phyloP scores from a whole-genome alignment of 2,113 vertebrate genomes.

The Embiotoca jacksoni region DNA sequence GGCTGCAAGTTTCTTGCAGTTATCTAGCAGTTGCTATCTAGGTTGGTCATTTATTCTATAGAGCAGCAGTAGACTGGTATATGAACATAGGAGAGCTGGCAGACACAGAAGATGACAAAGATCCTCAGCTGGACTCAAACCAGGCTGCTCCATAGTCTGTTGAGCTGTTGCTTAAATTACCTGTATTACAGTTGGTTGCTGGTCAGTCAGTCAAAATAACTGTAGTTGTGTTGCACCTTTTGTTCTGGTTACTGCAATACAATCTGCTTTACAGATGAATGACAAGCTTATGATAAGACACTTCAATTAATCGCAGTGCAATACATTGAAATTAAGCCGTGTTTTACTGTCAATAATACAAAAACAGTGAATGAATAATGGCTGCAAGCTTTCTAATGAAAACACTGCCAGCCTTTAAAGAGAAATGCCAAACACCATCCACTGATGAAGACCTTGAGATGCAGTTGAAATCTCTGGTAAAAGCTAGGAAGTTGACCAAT shows the following conservation, averaged over 20 bases:
- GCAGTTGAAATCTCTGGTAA: no score
- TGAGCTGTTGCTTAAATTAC: not conserved
- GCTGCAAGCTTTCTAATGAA: no score
- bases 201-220: no score
- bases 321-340: no score
- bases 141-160: not conserved
- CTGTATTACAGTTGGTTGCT: not conserved
- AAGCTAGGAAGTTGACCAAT: no score
- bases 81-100: not conserved
- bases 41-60: not conserved
- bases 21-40: not conserved
- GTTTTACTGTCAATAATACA: no score
- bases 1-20: not conserved
- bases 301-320: not conserved
- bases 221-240: no score
- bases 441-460: not conserved
- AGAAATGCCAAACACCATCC: no score
- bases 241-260: not conserved
- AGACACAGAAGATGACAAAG: not conserved
- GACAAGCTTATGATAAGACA: not conserved
- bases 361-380: not conserved
- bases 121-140: not conserved
- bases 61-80: conserved; percentile 12
- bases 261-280: not conserved
- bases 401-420: not conserved